Conservation (phyloP, 2,888 invertebrate species). For the Barypeithes pellucidus region DNA sequence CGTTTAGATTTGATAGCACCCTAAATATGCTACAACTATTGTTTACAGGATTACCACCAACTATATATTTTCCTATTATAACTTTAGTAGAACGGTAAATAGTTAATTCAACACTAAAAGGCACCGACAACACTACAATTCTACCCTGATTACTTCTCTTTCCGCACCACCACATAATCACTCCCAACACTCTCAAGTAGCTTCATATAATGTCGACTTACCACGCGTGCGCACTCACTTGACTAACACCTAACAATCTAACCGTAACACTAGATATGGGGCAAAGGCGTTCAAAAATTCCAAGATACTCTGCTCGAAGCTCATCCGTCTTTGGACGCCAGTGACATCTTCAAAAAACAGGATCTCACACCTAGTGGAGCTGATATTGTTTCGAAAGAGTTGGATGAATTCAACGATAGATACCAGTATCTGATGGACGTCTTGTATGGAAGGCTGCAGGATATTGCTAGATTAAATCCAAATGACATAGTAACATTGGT, state of each 20-base stretch:
- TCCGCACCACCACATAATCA: constrained; percentile 28
- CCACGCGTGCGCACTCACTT: constrained; percentile 68
- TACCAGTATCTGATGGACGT: constrained; percentile 82
- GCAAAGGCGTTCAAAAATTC: constrained; percentile 88
- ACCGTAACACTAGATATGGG: constrained; percentile 83
- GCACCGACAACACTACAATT: constrained; percentile 1
- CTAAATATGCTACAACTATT: too few species aligned
- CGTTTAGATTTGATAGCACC: too few species aligned
- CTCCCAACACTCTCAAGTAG: constrained; percentile 38
- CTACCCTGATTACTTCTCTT: constrained; percentile 44
- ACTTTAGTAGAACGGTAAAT: neutral
- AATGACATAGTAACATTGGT: constrained; percentile 86
- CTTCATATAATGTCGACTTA: constrained; percentile 55
- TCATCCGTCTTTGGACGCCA: constrained; percentile 84
- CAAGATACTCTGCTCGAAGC: constrained; percentile 87
- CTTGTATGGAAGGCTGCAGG: constrained; percentile 80
- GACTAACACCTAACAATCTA: constrained; percentile 71
- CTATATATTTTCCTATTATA: neutral
- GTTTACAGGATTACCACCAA: neutral
- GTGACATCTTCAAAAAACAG: constrained; percentile 65
- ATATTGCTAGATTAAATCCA: constrained; percentile 79
- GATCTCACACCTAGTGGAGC: constrained; percentile 72
- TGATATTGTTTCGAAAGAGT: constrained; percentile 83
- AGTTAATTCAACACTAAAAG: neutral
- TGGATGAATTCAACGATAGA: constrained; percentile 86